Percentiles rank a stretch among this genome's conserved stretches.
phyloP scores from a whole-genome alignment of 2,888 invertebrate species.

The Dryobota labecula region DNA sequence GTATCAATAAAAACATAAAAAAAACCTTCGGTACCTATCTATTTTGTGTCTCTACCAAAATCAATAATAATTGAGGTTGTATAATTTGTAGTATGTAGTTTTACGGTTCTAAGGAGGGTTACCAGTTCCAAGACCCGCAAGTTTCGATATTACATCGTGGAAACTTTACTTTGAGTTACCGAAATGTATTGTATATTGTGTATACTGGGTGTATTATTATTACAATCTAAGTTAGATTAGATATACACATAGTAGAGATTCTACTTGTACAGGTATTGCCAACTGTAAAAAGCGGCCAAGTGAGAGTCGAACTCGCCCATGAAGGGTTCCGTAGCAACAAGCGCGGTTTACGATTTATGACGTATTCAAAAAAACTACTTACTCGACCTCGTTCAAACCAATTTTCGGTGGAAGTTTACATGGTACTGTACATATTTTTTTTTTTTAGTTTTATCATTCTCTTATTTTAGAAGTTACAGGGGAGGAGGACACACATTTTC shows the following conservation, averaged over 20 bases:
- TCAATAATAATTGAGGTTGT: conserved; percentile 48
- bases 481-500: too few species aligned
- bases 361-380: too few species aligned
- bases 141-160: conserved; percentile 57
- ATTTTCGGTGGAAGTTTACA: too few species aligned
- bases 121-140: conserved; percentile 51
- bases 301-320: too few species aligned
- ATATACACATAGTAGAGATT: neutral
- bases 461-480: too few species aligned
- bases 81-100: conserved; percentile 54
- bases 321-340: too few species aligned
- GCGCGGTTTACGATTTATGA: too few species aligned
- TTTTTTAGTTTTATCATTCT: too few species aligned
- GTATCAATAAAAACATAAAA: too few species aligned
- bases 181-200: conserved; percentile 24
- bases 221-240: conserved; percentile 12
- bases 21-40: neutral
- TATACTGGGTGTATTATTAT: conserved; percentile 17
- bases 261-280: neutral
- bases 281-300: too few species aligned
- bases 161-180: conserved; percentile 46
- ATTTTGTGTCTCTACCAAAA: conserved; percentile 24
- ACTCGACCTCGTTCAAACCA: too few species aligned
- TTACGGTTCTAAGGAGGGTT: conserved; percentile 52
- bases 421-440: too few species aligned